Evolutionary conservation across 2,797 vertebrate genomes (phyloP).

Genomic region (Sorex maritimensis): DNA sequence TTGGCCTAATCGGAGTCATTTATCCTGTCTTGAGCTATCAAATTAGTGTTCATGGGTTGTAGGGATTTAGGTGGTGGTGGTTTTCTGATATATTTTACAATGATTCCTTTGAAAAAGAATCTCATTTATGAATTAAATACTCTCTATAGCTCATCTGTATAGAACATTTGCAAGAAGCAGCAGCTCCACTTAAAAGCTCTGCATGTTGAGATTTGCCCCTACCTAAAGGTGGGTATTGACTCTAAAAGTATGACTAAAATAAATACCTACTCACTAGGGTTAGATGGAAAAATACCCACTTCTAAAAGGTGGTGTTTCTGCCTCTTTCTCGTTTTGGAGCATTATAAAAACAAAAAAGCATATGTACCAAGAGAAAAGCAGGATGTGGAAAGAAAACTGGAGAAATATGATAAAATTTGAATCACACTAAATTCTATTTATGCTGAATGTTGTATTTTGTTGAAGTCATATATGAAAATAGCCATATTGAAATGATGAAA

Average conservation of each 20-base stretch:
- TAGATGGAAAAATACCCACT: background rate
- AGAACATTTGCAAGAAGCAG: background rate
- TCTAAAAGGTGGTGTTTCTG: constrained; percentile 72
- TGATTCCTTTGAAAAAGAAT: constrained; percentile 59
- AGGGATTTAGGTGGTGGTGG: background rate
- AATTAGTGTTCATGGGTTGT: background rate
- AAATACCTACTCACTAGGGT: constrained; percentile 55
- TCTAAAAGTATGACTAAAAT: background rate
- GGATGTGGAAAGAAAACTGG: constrained; percentile 73
- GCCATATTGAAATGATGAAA: constrained; percentile 87
- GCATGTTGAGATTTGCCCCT: background rate
- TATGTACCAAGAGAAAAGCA: constrained; percentile 75
- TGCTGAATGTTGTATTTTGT: constrained; percentile 89
- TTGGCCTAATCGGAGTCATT: constrained; percentile 70
- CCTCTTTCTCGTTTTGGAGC: constrained; percentile 83
- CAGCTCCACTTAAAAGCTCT: background rate
- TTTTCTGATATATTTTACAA: constrained; percentile 36
- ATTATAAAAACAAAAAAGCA: constrained; percentile 83
- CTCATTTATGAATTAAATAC: constrained; percentile 35
- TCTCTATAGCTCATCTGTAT: background rate
- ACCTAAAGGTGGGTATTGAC: constrained; percentile 19
- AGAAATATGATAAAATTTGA: constrained; percentile 85
- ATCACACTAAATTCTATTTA: constrained; percentile 88
- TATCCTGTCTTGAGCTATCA: constrained; percentile 54
- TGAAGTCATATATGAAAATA: constrained; percentile 87